Evolutionary conservation across 2,888 invertebrate genomes (phyloP), one percentile per base, ranked within the genome.

Genomic region (Allolobophora icterica): DNA sequence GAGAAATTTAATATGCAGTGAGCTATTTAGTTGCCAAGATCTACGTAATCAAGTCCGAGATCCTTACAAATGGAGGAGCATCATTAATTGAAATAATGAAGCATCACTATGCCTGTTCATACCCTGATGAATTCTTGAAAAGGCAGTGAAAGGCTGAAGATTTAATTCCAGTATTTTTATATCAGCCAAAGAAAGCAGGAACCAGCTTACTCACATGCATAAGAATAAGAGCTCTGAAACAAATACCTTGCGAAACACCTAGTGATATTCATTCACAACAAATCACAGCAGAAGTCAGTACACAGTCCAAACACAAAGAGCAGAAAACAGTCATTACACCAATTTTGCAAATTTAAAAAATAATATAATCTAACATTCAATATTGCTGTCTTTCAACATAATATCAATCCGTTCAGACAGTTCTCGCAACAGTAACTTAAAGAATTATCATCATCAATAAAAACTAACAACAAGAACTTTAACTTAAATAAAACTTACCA

Each of bases 401-500:
- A 4, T n/a, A n/a, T 71, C 71, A 71, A 0, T 71, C n/a, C n/a
- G 71, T n/a, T n/a, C 71, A n/a, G 11, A 11, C 71, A 71, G n/a
- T 71, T 11, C 8, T n/a, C 30, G 71, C 71, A 71, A n/a, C 71
- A 71, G n/a, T 71, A 71, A 71, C 71, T 6, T n/a, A n/a, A 71
- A 30, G 1, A 71, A 71, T n/a, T n/a, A 71, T n/a, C 8, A n/a
- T 30, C n/a, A 71, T n/a, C 30, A 71, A 58, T 58, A 58, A 58
- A 71, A n/a, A 71, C 17, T 0, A n/a, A n/a, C n/a, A 71, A n/a
- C 30, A 71, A n/a, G n/a, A 71, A 71, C 30, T 8, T 52, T 71
- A 71, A n/a, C 71, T 30, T 71, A 71, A 71, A 71, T 71, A n/a
- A 71, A 40, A 42, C 92, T 91, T 93, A 94, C 96, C 96, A 97